Evolutionary conservation across 2,888 invertebrate species (phyloP), one percentile per base, ranked within the genome.

Genomic region (Tiliacea aurago): DNA sequence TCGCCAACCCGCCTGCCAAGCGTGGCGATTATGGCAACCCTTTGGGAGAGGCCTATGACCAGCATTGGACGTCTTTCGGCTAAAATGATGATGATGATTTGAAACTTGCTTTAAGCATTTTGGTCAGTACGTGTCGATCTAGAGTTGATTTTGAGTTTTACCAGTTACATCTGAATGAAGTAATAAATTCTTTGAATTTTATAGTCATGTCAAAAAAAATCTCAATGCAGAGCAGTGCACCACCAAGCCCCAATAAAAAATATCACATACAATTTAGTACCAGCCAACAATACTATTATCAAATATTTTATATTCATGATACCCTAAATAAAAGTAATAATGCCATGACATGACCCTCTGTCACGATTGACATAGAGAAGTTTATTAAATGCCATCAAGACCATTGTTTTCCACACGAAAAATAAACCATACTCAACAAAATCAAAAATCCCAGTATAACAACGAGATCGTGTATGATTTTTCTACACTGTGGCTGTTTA

Each of bases 321-420:
- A 72, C 80, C 80, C 68, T 72, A 65, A 78, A 80, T n/a, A 66
- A 77, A 81, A 53, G 70, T 74, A 80, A 83, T 73, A 83, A 81
- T 72, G 55, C 20, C 64, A 23, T 76, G 78, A 73, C 73, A 67
- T 76, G 84, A 74, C 80, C 82, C 82, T 76, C 68, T 67, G 68
- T 79, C 76, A 84, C n/a, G 68, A 59, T 62, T 86, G 81, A 77
- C 73, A 80, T 73, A 70, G 74, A 86, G 80, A 75, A 83, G 68
- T 84, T 61, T 74, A 85, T 82, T 85, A 73, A 86, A 80, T 63
- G 33, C n/a, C 67, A 78, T 78, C 73, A 78, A 82, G 80, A 70
- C 61, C 20, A 73, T 73, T 75, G 65, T 72, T 65, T 64, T 11
- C 37, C 37, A 81, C 20, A 59, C 58, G 73, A 82, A 71, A 59